Evolutionary conservation across 2,113 vertebrate species (phyloP).

Genomic region (Pedetes capensis): DNA sequence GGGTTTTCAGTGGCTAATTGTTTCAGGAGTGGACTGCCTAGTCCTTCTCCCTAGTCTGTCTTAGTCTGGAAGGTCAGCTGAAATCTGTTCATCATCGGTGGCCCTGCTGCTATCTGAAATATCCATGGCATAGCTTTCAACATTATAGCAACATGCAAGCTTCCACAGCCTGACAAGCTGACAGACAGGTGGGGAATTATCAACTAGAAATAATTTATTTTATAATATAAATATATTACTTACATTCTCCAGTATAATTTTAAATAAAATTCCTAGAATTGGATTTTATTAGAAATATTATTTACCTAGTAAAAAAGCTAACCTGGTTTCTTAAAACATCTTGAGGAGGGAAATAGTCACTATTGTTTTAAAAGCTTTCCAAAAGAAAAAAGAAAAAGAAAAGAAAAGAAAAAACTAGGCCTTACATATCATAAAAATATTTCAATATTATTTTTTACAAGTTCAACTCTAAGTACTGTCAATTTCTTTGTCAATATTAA

Average conservation of each 20-base stretch:
- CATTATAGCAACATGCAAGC: too few species aligned
- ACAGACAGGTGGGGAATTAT: too few species aligned
- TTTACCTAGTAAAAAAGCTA: neutral
- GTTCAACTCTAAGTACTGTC: neutral
- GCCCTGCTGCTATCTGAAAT: too few species aligned
- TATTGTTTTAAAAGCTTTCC: conserved; percentile 8
- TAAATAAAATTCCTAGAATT: neutral
- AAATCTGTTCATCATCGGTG: too few species aligned
- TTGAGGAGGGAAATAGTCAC: neutral
- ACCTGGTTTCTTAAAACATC: neutral
- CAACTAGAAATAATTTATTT: neutral
- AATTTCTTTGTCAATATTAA: conserved; percentile 47
- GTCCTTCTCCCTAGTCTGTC: too few species aligned
- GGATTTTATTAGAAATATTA: neutral
- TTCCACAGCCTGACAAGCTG: too few species aligned
- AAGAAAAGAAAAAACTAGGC: neutral
- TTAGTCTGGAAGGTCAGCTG: too few species aligned
- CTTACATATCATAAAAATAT: neutral
- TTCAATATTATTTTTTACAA: conserved; percentile 33
- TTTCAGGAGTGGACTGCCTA: too few species aligned
- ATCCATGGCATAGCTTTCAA: too few species aligned
- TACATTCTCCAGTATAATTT: neutral
- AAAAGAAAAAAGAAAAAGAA: too few species aligned
- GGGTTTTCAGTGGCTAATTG: too few species aligned
- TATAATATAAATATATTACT: neutral